Base-by-base conservation (phyloP, 2,888 invertebrate genomes). In the Lasioglossum malachurum region DNA sequence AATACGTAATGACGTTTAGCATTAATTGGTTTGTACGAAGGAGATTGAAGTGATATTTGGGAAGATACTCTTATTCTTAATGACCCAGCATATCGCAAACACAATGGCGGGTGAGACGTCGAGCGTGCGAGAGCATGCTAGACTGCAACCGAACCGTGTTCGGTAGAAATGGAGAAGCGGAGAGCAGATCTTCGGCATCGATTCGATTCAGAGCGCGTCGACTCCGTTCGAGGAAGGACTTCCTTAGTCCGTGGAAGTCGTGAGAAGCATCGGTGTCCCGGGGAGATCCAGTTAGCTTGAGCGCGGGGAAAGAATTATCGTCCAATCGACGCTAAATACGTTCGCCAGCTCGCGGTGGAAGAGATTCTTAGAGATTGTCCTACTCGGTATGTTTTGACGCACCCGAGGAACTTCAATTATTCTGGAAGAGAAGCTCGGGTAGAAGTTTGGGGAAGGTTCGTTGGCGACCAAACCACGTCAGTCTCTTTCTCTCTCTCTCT, bases 181-280 rank as follows among this genome's bases (percentile, higher is more conserved):
- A n/a, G 0, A 12, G 57, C n/a, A n/a, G 57, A 31, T 64, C 64
- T 8, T 64, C 31, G 31, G 31, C 7, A 7, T 64, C 64, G 64
- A 64, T 31, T 31, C 31, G 64, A 31, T 64, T 31, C 64, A n/a
- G 31, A 14, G 19, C 77, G 67, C 80, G 80, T 77, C 71, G 73
- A 73, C 80, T 75, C 44, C 79, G 75, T 85, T 84, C 79, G 60
- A 75, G 64, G 44, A 27, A 44, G 53, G 53, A 49, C 77, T 76
- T 67, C 44, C 19, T 72, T 31, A 53, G 38, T 76, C 16, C 35
- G 31, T 7, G 35, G 14, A 27, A 31, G 44, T 67, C 44, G 76
- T 64, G 19, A 44, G 12, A 76, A 67, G 76, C 64, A 23, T 23
- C 31, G 7, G 64, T 31, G 31, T 53, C 31, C 44, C 31, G 44